These are phyloP conservation scores for Colossoma macropomum DNA, from an alignment of 2,113 vertebrate genomes.

Conservation along the genomic window DNA sequence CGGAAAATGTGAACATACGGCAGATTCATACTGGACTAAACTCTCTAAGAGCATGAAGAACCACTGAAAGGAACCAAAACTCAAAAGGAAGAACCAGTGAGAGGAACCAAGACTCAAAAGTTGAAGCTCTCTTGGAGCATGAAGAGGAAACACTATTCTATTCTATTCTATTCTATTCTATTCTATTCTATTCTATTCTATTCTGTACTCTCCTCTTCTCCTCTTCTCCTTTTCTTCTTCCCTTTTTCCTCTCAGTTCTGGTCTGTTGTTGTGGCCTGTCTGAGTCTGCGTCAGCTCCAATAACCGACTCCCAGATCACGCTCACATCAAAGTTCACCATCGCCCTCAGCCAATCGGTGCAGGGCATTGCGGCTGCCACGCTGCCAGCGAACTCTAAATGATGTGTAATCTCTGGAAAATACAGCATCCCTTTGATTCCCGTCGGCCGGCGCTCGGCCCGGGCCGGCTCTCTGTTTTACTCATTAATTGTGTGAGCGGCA, in stretches of 20 bases:
- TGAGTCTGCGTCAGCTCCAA: background rate
- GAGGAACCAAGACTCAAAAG: too few species aligned
- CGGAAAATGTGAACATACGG: too few species aligned
- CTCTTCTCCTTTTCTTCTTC: background rate
- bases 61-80: too few species aligned
- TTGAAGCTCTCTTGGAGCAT: too few species aligned
- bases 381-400: slow-evolving; percentile 54
- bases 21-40: too few species aligned
- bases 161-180: background rate
- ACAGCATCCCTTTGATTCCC: slow-evolving; percentile 54
- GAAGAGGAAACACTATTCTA: too few species aligned
- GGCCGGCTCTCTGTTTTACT: slow-evolving; percentile 64
- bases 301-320: background rate
- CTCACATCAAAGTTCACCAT: slow-evolving; percentile 47
- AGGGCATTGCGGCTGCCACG: slow-evolving; percentile 50
- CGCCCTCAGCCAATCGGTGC: background rate
- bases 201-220: slow-evolving; percentile 6
- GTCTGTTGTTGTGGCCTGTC: background rate
- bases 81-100: too few species aligned
- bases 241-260: slow-evolving; percentile 5
- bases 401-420: slow-evolving; percentile 54
- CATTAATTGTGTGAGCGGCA: slow-evolving; percentile 51
- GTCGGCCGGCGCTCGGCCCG: slow-evolving; percentile 52
- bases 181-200: background rate
- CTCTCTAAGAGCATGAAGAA: too few species aligned